Evolutionary conservation across 2,888 invertebrate species (phyloP), one percentile per base, ranked within the genome.

Genomic region (Drosophila hamatofila): DNA sequence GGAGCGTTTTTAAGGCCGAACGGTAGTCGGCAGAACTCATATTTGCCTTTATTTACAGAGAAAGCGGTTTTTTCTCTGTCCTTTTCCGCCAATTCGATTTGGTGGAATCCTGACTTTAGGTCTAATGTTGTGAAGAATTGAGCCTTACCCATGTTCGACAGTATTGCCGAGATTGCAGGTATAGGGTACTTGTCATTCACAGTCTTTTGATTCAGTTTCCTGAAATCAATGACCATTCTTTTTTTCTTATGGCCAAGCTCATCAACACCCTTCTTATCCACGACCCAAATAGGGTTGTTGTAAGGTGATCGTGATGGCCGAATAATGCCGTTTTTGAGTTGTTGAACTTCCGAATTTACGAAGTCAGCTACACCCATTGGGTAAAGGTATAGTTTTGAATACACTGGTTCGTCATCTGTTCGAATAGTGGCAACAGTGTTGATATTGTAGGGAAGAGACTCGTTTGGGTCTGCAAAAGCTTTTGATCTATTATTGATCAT

Each of bases 301-400:
- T 39, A 39, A 39, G 39, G 39, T n/a, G 39, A n/a, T 39, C 39
- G 39, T 39, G n/a, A 39, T 39, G 39, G 39, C 39, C 39, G n/a
- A 39, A 39, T n/a, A 2, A n/a, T 39, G 39, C n/a, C n/a, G 3
- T n/a, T 39, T n/a, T n/a, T 2, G n/a, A 39, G n/a, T 39, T 39
- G n/a, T n/a, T 39, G n/a, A n/a, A n/a, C 39, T n/a, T 39, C n/a
- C 7, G 39, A 39, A n/a, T 39, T 39, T 39, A 39, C 39, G 3
- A 39, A n/a, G n/a, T n/a, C 37, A 3, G 37, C n/a, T n/a, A 39
- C 39, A 39, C 7, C 7, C 39, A 39, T 39, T 39, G n/a, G 39
- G 8, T 39, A 39, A n/a, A 3, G n/a, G n/a, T n/a, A n/a, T 39
- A 39, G 8, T n/a, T 39, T n/a, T 6, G 39, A 39, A n/a, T 39